These are phyloP conservation scores for Drosophila limbata DNA, from an alignment of 2,888 invertebrate genomes.

Conservation along the genomic window DNA sequence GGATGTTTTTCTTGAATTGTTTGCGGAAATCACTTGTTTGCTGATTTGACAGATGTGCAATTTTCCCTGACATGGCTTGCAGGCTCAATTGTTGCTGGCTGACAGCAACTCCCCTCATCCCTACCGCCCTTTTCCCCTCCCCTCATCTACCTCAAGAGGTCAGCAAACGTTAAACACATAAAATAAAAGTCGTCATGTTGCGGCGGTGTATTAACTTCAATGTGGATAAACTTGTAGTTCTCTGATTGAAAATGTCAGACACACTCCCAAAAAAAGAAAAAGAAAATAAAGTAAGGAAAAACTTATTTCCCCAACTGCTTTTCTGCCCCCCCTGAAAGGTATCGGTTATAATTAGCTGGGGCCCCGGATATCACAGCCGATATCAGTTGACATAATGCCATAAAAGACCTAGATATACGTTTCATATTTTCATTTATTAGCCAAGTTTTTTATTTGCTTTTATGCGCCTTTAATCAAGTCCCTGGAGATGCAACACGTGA, in stretches of 20 bases:
- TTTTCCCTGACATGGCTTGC: slow-evolving; percentile 75
- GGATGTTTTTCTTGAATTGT: slow-evolving; percentile 77
- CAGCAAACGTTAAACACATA: slow-evolving; percentile 24
- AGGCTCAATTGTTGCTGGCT: slow-evolving; percentile 52
- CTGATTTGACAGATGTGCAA: slow-evolving; percentile 82
- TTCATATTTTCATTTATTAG: slow-evolving; percentile 80
- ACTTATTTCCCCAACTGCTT: slow-evolving; percentile 15
- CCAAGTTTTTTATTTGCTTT: slow-evolving; percentile 77
- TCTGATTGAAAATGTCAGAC: slow-evolving; percentile 76
- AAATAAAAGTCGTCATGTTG: slow-evolving; percentile 28
- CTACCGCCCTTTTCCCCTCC: not conserved
- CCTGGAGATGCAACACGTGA: slow-evolving; percentile 84
- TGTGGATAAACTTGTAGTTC: slow-evolving; percentile 13
- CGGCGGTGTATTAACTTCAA: not conserved
- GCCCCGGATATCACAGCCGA: slow-evolving; percentile 33
- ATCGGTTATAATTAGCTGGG: slow-evolving; percentile 67
- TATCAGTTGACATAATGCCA: slow-evolving; percentile 49
- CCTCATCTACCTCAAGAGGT: slow-evolving; percentile 1
- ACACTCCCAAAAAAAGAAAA: slow-evolving; percentile 50
- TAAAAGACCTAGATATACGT: slow-evolving; percentile 41
- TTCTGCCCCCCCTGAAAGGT: not conserved
- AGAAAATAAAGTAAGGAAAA: slow-evolving; percentile 36
- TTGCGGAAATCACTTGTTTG: slow-evolving; percentile 83
- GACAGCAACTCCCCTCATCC: slow-evolving; percentile 4
- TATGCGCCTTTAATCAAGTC: slow-evolving; percentile 82